Evolutionary conservation across 2,797 vertebrate genomes (phyloP).

Genomic region (Todus mexicanus): DNA sequence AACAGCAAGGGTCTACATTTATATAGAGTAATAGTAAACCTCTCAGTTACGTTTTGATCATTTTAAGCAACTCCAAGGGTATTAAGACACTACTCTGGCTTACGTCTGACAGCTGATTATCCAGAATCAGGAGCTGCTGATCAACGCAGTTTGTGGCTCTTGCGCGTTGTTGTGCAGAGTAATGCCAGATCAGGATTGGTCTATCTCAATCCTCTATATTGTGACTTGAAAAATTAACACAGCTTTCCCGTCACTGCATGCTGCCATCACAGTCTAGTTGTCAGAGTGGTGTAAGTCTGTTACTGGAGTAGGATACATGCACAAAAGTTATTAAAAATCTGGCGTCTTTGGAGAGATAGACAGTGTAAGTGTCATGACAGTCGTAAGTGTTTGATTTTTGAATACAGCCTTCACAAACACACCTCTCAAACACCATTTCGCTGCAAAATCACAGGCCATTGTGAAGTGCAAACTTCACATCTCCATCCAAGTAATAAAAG

Average conservation of each 20-base stretch:
- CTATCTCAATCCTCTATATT: background rate
- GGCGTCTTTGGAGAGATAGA: background rate
- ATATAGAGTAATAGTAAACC: background rate
- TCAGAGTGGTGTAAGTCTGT: background rate
- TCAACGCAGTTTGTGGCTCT: background rate
- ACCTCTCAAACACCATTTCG: background rate
- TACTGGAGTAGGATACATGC: background rate
- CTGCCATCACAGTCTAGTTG: background rate
- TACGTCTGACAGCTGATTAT: background rate
- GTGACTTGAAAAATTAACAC: background rate
- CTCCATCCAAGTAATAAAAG: background rate
- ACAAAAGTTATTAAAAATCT: slow-evolving; percentile 10
- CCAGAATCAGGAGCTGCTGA: background rate
- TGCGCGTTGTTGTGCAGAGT: background rate
- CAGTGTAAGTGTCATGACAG: background rate
- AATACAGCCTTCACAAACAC: background rate
- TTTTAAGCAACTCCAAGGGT: background rate
- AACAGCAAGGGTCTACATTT: background rate
- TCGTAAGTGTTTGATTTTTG: background rate
- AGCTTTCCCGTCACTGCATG: background rate
- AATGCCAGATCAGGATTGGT: background rate
- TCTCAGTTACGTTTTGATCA: background rate
- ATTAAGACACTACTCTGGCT: background rate
- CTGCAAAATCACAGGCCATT: background rate
- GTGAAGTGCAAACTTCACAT: background rate